A percentile compares a stretch with the other conserved stretches of the same genome.
Conservation (phyloP, 1,140 invertebrate genomes). For the Teleopsis dalmanni region DNA sequence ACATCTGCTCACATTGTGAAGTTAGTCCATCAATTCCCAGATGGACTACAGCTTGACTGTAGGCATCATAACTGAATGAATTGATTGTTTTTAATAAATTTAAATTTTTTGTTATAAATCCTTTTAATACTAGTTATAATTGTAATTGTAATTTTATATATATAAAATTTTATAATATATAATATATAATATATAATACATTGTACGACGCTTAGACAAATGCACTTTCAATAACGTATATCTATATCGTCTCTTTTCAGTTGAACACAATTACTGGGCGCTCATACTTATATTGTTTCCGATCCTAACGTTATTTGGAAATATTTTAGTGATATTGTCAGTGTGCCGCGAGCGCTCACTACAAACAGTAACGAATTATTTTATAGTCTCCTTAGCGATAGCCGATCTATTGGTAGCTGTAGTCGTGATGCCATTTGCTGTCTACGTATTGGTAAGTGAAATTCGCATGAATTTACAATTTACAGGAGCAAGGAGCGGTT, state of each 20-base stretch:
- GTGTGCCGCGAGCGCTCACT: conserved; percentile 82
- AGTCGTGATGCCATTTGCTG: conserved; percentile 96
- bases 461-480: too few relatives aligned
- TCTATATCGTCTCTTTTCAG: conserved; percentile 21
- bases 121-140: too few relatives aligned
- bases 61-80: too few relatives aligned
- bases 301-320: conserved; percentile 90
- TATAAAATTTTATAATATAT: background rate
- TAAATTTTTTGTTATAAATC: too few relatives aligned
- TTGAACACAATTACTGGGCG: conserved; percentile 72
- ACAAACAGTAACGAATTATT: conserved; percentile 96
- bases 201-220: too few relatives aligned
- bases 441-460: conserved; percentile 86
- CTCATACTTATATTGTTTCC: conserved; percentile 82
- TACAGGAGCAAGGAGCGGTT: too few relatives aligned
- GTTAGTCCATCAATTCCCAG: too few relatives aligned
- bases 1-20: background rate
- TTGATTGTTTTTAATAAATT: too few relatives aligned
- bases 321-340: conserved; percentile 91
- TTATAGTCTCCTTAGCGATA: conserved; percentile 95
- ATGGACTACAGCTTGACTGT: too few relatives aligned
- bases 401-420: conserved; percentile 94
- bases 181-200: background rate
- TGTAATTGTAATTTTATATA: too few relatives aligned
- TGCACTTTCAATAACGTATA: background rate